phyloP scores from a whole-genome alignment of 2,888 invertebrate species.

The Ctenicera cuprea region DNA sequence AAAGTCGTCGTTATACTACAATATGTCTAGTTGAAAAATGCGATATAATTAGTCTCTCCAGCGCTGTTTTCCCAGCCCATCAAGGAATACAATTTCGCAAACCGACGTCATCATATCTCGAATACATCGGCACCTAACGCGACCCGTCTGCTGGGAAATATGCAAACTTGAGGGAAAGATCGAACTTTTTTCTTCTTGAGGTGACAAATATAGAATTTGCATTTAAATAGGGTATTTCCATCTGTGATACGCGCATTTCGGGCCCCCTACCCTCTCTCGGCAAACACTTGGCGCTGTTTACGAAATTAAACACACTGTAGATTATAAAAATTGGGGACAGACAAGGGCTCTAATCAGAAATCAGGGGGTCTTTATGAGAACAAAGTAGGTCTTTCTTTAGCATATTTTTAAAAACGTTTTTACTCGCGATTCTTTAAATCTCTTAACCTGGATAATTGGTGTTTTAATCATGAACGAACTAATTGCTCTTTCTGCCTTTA shows the following conservation, averaged over 20 bases:
- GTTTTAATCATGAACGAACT: slow-evolving; percentile 1
- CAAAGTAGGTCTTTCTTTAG: slow-evolving; percentile 5
- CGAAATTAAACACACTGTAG: slow-evolving; percentile 63
- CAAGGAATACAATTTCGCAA: slow-evolving; percentile 62
- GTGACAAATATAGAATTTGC: slow-evolving; percentile 81
- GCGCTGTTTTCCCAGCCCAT: slow-evolving; percentile 55
- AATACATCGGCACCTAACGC: slow-evolving; percentile 56
- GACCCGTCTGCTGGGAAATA: slow-evolving; percentile 69
- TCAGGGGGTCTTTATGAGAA: slow-evolving; percentile 33
- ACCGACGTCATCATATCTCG: slow-evolving; percentile 57
- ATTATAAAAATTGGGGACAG: slow-evolving; percentile 51
- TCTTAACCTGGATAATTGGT: slow-evolving; percentile 38
- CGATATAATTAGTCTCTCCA: slow-evolving; percentile 67
- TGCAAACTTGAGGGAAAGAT: slow-evolving; percentile 70
- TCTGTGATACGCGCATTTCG: slow-evolving; percentile 74
- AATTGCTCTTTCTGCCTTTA: slow-evolving; percentile 9
- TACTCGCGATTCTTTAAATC: slow-evolving; percentile 10
- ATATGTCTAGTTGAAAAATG: slow-evolving; percentile 66
- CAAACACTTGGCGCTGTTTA: slow-evolving; percentile 68
- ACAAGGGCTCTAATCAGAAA: slow-evolving; percentile 51
- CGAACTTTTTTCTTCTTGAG: slow-evolving; percentile 72
- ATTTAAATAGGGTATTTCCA: slow-evolving; percentile 82
- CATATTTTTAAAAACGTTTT: slow-evolving; percentile 13
- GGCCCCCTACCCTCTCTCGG: slow-evolving; percentile 63
- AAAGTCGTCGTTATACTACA: slow-evolving; percentile 60